phyloP scores from a whole-genome alignment of 2,113 vertebrate species.

The Prochilodus magdalenae region DNA sequence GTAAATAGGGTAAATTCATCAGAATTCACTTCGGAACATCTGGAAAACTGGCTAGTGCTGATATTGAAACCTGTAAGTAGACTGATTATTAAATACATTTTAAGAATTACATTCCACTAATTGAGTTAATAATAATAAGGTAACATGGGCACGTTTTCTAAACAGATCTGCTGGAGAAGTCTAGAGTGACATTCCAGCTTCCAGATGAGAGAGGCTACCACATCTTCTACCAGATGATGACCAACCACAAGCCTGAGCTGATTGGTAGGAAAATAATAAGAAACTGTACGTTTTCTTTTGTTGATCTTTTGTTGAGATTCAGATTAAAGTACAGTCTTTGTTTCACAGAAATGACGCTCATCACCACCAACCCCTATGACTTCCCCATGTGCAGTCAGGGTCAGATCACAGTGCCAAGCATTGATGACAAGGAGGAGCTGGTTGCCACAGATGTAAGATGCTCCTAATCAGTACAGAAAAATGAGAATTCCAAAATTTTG shows the following conservation, averaged over 20 bases:
- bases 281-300: neutral
- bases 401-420: slow-evolving; percentile 84
- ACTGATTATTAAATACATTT: neutral
- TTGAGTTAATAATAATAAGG: neutral
- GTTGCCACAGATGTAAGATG: slow-evolving; percentile 85
- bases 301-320: neutral
- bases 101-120: too few species aligned
- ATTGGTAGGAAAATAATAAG: slow-evolving; percentile 38
- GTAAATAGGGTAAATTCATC: slow-evolving; percentile 73
- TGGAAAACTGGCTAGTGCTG: slow-evolving; percentile 86
- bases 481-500: neutral
- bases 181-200: slow-evolving; percentile 61
- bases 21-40: slow-evolving; percentile 84
- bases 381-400: slow-evolving; percentile 84
- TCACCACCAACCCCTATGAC: slow-evolving; percentile 86
- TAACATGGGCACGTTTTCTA: neutral
- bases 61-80: slow-evolving; percentile 86
- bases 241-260: slow-evolving; percentile 59
- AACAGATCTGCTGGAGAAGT: slow-evolving; percentile 57
- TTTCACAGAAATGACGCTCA: slow-evolving; percentile 63
- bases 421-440: slow-evolving; percentile 84
- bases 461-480: neutral
- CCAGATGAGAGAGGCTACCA: slow-evolving; percentile 61
- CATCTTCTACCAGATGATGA: slow-evolving; percentile 64
- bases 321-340: slow-evolving; percentile 22